Percentiles rank a stretch among this genome's conserved stretches.
phyloP scores from a whole-genome alignment of 2,888 invertebrate species.

The Pristionchus arcanus region DNA sequence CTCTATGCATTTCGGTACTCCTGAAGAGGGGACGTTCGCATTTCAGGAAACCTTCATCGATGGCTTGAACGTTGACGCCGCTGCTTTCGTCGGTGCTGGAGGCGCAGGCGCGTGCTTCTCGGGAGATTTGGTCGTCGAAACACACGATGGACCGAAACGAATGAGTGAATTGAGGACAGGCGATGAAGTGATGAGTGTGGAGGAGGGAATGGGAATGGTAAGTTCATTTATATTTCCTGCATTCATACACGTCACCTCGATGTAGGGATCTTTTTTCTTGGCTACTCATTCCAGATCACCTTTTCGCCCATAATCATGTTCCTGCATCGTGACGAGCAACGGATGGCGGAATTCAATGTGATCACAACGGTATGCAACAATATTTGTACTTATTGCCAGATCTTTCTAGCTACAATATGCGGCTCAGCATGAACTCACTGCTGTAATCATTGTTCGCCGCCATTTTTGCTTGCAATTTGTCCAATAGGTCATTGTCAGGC shows the following conservation, averaged over 20 bases:
- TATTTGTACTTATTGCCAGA: no score
- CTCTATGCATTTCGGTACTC: no score
- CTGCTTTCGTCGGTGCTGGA: conserved; percentile 62
- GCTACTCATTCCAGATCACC: conserved; percentile 63
- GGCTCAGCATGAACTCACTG: no score
- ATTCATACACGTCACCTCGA: no score
- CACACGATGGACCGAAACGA: conserved; percentile 68
- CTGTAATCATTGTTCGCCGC: no score
- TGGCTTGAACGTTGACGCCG: background rate
- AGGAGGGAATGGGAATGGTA: conserved; percentile 68
- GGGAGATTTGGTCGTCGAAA: conserved; percentile 74
- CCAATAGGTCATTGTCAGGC: conserved; percentile 42
- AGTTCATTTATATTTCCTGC: no score
- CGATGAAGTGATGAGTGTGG: conserved; percentile 74
- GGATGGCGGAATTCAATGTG: conserved; percentile 69
- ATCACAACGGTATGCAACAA: conserved; percentile 62
- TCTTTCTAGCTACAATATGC: no score
- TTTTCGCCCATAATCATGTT: conserved; percentile 77
- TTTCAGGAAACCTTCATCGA: background rate
- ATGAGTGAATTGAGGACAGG: conserved; percentile 74
- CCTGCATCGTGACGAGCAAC: conserved; percentile 70
- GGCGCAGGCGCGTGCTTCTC: conserved; percentile 75
- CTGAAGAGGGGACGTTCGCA: background rate
- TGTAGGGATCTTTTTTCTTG: no score
- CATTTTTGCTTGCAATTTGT: no score